Percentiles rank a stretch among this genome's conserved stretches.
Conservation (phyloP, 2,888 invertebrate genomes). For the Dichetophora obliterata region DNA sequence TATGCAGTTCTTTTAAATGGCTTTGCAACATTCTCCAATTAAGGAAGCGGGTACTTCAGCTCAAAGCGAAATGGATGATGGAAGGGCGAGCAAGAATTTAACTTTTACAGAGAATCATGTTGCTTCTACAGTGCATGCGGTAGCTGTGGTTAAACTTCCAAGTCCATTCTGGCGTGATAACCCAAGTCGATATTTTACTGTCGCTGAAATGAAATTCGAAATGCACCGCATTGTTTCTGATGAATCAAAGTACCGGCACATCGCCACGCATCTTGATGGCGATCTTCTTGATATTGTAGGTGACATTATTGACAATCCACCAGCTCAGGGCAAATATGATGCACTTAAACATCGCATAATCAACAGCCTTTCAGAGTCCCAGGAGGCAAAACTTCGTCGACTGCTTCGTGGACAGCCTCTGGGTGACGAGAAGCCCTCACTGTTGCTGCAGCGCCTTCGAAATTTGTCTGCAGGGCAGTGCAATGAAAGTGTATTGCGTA, state of each 20-base stretch:
- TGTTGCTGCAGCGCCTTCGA: constrained; percentile 34
- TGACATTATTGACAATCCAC: constrained; percentile 30
- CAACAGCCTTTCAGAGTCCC: constrained; percentile 27
- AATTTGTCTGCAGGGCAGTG: constrained; percentile 29
- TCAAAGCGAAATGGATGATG: too few relatives aligned
- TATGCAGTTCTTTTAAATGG: too few relatives aligned
- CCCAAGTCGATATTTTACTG: constrained; percentile 10
- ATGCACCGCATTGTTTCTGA: too few relatives aligned
- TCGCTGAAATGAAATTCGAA: constrained; percentile 18
- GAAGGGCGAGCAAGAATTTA: too few relatives aligned
- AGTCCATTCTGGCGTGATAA: constrained; percentile 26
- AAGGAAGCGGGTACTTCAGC: neutral
- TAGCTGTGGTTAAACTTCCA: constrained; percentile 21
- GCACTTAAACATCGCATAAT: constrained; percentile 35
- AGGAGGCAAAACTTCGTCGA: constrained; percentile 34
- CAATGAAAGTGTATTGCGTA: constrained; percentile 30
- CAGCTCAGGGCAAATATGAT: too few relatives aligned
- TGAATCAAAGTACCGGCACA: constrained; percentile 7
- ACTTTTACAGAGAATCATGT: too few relatives aligned
- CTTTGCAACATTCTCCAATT: constrained; percentile 1
- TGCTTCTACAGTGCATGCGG: neutral
- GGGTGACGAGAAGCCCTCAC: constrained; percentile 36
- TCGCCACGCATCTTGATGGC: constrained; percentile 16
- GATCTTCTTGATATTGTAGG: constrained; percentile 25
- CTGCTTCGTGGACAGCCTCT: constrained; percentile 29